Conservation (phyloP, 1,140 invertebrate species). For the Hirudo medicinalis region DNA sequence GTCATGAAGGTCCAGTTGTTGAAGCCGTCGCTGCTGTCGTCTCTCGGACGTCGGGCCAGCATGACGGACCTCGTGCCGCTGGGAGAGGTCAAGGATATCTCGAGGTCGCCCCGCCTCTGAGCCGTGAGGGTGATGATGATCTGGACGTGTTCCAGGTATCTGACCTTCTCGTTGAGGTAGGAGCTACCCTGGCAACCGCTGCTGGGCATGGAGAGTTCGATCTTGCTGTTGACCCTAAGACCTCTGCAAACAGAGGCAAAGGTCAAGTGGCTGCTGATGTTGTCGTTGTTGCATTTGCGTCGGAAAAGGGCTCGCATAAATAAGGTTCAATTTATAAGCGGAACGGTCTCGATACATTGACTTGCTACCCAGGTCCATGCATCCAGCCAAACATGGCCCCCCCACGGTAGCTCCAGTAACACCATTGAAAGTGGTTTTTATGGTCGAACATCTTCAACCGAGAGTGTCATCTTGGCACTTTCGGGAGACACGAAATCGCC, state of each 20-base stretch:
- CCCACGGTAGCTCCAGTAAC: too few species aligned
- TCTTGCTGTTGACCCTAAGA: slow-evolving; percentile 33
- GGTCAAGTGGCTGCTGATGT: background rate
- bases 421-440: too few species aligned
- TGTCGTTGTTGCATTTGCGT: background rate
- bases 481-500: too few species aligned
- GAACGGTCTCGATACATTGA: too few species aligned
- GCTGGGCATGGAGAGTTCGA: slow-evolving; percentile 30
- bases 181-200: slow-evolving; percentile 62
- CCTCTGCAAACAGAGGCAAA: slow-evolving; percentile 26
- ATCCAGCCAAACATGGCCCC: too few species aligned
- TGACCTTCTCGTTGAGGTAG: slow-evolving; percentile 60
- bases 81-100: slow-evolving; percentile 18
- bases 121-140: slow-evolving; percentile 82
- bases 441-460: too few species aligned
- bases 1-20: slow-evolving; percentile 99
- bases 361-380: too few species aligned
- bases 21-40: slow-evolving; percentile 88
- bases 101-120: slow-evolving; percentile 58
- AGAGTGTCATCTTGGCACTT: too few species aligned
- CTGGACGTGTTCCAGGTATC: slow-evolving; percentile 92
- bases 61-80: slow-evolving; percentile 35
- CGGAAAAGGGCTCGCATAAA: too few species aligned
- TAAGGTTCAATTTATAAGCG: too few species aligned
- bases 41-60: slow-evolving; percentile 74